Evolutionary conservation across 2,888 invertebrate species (phyloP).

Genomic region (Lepidocyrtinus sp.): DNA sequence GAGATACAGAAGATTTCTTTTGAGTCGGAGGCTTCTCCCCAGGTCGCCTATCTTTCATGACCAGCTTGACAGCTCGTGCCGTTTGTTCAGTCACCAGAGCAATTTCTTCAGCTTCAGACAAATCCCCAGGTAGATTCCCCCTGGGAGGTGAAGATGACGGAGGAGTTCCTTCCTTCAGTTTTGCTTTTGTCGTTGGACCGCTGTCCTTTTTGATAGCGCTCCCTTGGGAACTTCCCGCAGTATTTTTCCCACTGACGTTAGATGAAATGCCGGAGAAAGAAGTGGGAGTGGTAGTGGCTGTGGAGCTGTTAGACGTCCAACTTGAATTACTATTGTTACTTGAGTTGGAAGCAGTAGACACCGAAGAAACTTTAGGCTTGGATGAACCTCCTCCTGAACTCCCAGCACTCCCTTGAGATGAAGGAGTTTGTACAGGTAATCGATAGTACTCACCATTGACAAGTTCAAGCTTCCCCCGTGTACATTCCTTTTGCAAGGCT

Average conservation of each 20-base stretch:
- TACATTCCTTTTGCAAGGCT: conserved; percentile 44
- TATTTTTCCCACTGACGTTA: conserved; percentile 47
- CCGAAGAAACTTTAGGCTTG: not conserved
- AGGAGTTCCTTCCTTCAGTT: conserved; percentile 14
- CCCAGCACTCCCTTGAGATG: not conserved
- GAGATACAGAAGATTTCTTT: conserved; percentile 23
- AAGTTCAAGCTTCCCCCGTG: conserved; percentile 57
- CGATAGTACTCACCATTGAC: conserved; percentile 59
- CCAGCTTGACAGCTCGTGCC: conserved; percentile 54
- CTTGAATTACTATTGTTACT: conserved; percentile 44
- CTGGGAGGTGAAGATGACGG: conserved; percentile 43
- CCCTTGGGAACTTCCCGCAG: conserved; percentile 37
- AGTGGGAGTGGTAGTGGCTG: conserved; percentile 5
- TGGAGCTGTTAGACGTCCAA: conserved; percentile 41
- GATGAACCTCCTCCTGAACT: conserved; percentile 26
- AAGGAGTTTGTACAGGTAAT: conserved; percentile 7
- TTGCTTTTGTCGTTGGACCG: conserved; percentile 30
- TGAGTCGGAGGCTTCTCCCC: conserved; percentile 47
- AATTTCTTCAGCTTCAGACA: conserved; percentile 54
- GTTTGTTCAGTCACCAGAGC: conserved; percentile 58
- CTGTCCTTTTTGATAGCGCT: conserved; percentile 52
- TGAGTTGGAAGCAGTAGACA: not conserved
- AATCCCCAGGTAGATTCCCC: conserved; percentile 47
- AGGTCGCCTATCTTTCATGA: conserved; percentile 57
- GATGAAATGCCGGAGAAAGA: conserved; percentile 37